Evolutionary conservation across 2,797 vertebrate genomes (phyloP), one percentile per base, ranked within the genome.

Genomic region (Sebastes itinus): DNA sequence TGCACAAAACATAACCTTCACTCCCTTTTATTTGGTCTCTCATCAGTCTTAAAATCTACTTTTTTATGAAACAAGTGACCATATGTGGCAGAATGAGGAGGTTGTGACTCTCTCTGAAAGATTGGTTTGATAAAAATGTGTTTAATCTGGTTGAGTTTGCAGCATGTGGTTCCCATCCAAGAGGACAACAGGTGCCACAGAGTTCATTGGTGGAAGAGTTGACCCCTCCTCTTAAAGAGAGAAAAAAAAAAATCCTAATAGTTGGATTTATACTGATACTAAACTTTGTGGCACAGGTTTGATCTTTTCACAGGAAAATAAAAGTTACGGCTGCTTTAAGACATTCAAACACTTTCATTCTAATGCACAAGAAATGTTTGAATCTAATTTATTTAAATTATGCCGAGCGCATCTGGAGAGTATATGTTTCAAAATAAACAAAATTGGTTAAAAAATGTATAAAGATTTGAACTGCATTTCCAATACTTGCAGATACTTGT

Each of bases 121-220:
- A 42, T 13, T 9, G n/a, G 8, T 55, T 65, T 68, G 22, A 58
- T 65, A 25, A 52, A 55, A 70, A 54, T 38, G 42, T 65, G 72
- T 28, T 22, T 4, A 14, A 18, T 79, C 23, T 54, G 32, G 52
- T 64, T 61, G 12, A 38, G 25, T 72, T 55, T 65, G 35, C 78
- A 84, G 67, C 64, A 64, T 49, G 32, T 56, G 52, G 25, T 60
- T 75, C 9, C 12, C 27, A 6, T 54, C 28, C 56, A 70, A 54
- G 62, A 10, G 54, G 75, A 79, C 84, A 89, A 86, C 89, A 92
- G 87, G 86, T 91, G 84, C 64, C 66, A 42, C 28, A 54, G 11
- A 59, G 59, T 67, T 67, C 27, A 75, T 7, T 61, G 63, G 59
- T 70, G 73, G 22, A 62, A 32, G 46, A 71, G 54, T 4, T 46